Conservation (phyloP, 1,140 invertebrate genomes). For the Drosophila ananassae region DNA sequence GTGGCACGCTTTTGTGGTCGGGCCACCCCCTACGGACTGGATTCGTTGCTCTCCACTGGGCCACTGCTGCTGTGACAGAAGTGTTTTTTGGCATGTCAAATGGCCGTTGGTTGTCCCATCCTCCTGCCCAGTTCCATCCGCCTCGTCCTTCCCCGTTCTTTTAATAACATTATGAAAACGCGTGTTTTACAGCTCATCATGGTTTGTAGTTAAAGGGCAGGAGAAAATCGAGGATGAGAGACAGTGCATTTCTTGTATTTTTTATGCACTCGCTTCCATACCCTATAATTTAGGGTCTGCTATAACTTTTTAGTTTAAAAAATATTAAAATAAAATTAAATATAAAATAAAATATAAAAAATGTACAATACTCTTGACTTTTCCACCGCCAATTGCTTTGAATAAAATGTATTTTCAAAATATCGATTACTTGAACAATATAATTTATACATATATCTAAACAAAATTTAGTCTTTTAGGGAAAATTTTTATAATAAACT, state of each 20-base stretch:
- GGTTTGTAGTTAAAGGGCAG: conserved; percentile 24
- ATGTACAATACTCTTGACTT: too few relatives aligned
- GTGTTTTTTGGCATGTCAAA: conserved; percentile 82
- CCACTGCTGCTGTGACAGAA: conserved; percentile 72
- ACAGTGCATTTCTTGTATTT: conserved; percentile 56
- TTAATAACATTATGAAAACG: conserved; percentile 80
- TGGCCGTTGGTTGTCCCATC: conserved; percentile 57
- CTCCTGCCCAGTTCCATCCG: conserved; percentile 1
- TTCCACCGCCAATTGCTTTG: too few relatives aligned
- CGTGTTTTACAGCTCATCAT: conserved; percentile 79
- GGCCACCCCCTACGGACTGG: conserved; percentile 37
- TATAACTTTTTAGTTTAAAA: neutral
- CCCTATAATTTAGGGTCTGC: conserved; percentile 6
- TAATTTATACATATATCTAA: too few relatives aligned
- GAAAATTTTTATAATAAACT: too few relatives aligned
- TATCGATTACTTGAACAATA: too few relatives aligned
- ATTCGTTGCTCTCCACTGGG: conserved; percentile 31
- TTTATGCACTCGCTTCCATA: conserved; percentile 43
- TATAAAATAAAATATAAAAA: too few relatives aligned
- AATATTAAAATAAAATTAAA: too few relatives aligned
- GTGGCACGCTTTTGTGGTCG: conserved; percentile 50
- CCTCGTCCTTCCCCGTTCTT: conserved; percentile 18
- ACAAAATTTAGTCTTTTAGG: too few relatives aligned
- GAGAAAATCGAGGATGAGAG: conserved; percentile 2
- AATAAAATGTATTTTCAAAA: too few relatives aligned